These are phyloP conservation scores for Piezodorus guildinii DNA, from an alignment of 1,140 invertebrate species.

Conservation along the genomic window DNA sequence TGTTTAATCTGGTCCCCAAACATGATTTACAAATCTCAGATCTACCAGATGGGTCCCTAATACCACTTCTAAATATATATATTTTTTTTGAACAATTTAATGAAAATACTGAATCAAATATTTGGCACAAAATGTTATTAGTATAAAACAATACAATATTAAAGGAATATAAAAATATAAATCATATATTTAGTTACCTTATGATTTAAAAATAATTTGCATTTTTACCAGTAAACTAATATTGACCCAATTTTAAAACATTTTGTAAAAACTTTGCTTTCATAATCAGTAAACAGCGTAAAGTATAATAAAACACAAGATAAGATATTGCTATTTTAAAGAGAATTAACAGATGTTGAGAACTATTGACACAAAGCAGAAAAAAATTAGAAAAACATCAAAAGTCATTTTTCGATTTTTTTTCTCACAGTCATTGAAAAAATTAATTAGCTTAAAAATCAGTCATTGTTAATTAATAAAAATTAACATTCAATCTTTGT, in stretches of 20 bases:
- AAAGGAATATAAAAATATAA: not conserved
- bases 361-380: too few relatives aligned
- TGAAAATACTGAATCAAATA: not conserved
- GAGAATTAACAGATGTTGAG: too few relatives aligned
- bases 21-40: not conserved
- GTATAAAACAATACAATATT: not conserved
- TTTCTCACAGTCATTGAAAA: not conserved
- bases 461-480: not conserved
- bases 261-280: too few relatives aligned
- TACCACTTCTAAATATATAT: not conserved
- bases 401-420: not conserved
- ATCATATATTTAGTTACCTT: not conserved
- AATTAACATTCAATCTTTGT: constrained; percentile 6
- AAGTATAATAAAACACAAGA: too few relatives aligned
- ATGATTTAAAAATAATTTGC: too few relatives aligned
- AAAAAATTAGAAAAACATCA: too few relatives aligned
- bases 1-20: constrained; percentile 6
- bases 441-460: constrained; percentile 8
- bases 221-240: too few relatives aligned
- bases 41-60: constrained; percentile 7
- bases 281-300: too few relatives aligned
- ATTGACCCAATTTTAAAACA: too few relatives aligned
- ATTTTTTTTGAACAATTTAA: not conserved
- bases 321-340: too few relatives aligned
- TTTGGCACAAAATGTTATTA: constrained; percentile 3